Evolutionary conservation across 2,797 vertebrate genomes (phyloP), one percentile per base, ranked within the genome.

Genomic region (Phoeniculus purpureus): DNA sequence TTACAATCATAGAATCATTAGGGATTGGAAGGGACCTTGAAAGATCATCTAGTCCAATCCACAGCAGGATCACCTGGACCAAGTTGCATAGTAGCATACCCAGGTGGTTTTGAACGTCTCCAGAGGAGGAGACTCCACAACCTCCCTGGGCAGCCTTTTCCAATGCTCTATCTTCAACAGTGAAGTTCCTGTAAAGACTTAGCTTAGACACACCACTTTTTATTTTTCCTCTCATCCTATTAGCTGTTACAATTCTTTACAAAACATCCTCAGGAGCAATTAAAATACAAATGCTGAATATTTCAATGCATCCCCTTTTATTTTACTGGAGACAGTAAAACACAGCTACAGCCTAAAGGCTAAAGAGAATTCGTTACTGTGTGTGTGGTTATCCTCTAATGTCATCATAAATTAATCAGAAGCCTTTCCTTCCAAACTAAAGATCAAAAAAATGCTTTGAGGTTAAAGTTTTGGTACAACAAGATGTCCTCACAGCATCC

Each of bases 351-450:
- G 84, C 92, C 92, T 78, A 91, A 93, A 95, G 87, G 92, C 81
- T 86, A 65, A 79, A 77, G 47, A 79, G 91, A 84, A 79, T 90
- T 94, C 81, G 85, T 95, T 95, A 90, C 47, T 65, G 47, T 89
- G 75, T 43, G 61, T 92, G 81, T 82, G 90, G 78, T 82, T 92
- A 93, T 93, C 61, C n/a, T 82, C 72, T 93, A 89, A 80, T 82
- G 94, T 89, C 88, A 93, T 71, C 61, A 85, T 55, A 94, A 93
- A 94, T 95, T 93, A 95, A 72, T n/a, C 68, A 68, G 61, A 95
- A 94, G 31, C 5, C 43, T 93, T 71, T 85, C 25, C 43, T 94
- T 43, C 72, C 51, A 74, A 80, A 58, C 51, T 66, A 90, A 87
- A 89, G 64, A 92, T 82, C 83, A 84, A 20, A 26, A 93, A 76